Conservation (phyloP, 2,113 vertebrate genomes). For the Azemiops feae region DNA sequence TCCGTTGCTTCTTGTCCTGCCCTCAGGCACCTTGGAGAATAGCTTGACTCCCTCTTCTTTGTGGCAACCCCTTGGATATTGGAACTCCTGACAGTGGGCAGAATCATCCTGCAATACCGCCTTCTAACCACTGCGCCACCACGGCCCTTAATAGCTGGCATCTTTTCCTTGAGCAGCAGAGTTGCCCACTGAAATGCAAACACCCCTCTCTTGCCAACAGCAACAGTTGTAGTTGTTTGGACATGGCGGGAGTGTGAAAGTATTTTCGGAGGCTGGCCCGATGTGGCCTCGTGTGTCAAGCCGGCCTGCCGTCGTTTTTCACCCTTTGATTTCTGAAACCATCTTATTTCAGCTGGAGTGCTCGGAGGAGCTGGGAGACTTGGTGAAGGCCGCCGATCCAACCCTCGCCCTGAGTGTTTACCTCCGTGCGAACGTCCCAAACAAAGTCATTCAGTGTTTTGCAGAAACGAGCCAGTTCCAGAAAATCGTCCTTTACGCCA, state of each 20-base stretch:
- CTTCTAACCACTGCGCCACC: no score
- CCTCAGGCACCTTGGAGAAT: no score
- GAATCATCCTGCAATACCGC: no score
- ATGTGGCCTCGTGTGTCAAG: background rate
- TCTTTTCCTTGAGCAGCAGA: background rate
- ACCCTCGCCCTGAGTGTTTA: constrained; percentile 91
- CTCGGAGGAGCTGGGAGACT: constrained; percentile 90
- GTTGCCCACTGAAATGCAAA: background rate
- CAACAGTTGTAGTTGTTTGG: background rate
- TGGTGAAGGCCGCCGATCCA: constrained; percentile 85
- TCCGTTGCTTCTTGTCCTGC: no score
- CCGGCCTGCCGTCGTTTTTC: background rate
- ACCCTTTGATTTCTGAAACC: constrained; percentile 24
- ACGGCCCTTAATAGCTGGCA: no score
- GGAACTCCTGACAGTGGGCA: no score
- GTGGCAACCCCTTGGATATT: no score
- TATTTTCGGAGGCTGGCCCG: background rate
- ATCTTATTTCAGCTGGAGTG: constrained; percentile 79
- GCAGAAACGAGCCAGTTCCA: constrained; percentile 93
- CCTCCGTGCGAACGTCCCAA: constrained; percentile 88
- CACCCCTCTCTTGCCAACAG: background rate
- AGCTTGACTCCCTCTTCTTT: no score
- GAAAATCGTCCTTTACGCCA: constrained; percentile 92
- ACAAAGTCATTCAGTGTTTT: constrained; percentile 95
- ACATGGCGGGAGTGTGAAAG: background rate